Conservation (phyloP, 2,113 vertebrate species). For the Nothoprocta perdicaria region DNA sequence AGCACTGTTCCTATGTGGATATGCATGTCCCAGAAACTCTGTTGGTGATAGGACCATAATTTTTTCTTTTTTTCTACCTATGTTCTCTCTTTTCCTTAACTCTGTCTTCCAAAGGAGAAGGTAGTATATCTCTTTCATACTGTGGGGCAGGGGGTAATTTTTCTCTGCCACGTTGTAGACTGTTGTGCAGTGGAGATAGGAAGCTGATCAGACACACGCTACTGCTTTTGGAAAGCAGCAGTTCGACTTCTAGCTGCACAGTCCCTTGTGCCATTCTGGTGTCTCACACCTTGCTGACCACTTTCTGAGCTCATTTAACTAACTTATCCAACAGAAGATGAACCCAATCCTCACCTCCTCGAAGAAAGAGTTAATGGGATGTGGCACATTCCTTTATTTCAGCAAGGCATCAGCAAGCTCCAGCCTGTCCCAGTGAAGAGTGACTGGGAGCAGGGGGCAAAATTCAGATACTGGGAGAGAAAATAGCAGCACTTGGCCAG, state of each 20-base stretch:
- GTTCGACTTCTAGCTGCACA: neutral
- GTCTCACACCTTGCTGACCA: neutral
- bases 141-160: too few species aligned
- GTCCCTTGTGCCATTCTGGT: neutral
- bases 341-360: neutral
- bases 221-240: neutral
- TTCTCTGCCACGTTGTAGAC: neutral
- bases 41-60: neutral
- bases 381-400: neutral
- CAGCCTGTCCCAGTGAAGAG: neutral
- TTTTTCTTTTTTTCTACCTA: neutral
- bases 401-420: neutral
- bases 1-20: neutral
- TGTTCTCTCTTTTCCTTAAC: neutral
- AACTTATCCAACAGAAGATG: neutral
- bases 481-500: neutral
- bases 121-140: neutral
- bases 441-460: neutral
- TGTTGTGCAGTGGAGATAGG: neutral
- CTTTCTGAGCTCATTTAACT: neutral
- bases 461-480: neutral
- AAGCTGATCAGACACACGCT: neutral
- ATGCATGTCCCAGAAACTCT: neutral
- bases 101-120: neutral
- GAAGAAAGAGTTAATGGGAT: neutral